Conservation (phyloP, 1,140 invertebrate genomes). For the Diachasma alloeum region DNA sequence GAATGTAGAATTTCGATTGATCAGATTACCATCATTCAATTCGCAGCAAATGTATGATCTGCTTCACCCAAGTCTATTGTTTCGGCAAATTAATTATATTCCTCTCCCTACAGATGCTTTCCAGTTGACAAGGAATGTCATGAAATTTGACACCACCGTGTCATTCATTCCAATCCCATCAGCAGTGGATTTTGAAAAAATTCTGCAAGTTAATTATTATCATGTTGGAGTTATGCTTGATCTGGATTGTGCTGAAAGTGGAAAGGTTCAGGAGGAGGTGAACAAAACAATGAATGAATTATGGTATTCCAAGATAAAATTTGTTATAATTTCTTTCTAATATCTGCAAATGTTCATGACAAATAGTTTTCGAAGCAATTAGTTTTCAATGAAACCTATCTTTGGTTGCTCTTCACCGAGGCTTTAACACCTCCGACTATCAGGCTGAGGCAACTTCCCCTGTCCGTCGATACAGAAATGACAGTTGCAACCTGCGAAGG, state of each 20-base stretch:
- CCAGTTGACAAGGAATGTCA: conserved; percentile 13
- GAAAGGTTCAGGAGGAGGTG: conserved; percentile 20
- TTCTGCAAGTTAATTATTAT: conserved; percentile 46
- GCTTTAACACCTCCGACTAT: conserved; percentile 22
- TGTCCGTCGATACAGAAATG: conserved; percentile 47
- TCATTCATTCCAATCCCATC: conserved; percentile 32
- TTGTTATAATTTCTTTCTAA: too few species aligned
- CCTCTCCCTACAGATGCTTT: conserved; percentile 24
- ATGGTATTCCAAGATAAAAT: too few species aligned
- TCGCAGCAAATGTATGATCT: too few species aligned
- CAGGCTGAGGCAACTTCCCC: conserved; percentile 36
- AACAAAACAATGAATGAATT: background rate
- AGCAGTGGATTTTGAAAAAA: conserved; percentile 28
- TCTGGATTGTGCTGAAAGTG: conserved; percentile 42
- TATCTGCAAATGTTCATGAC: background rate
- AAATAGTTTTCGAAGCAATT: conserved; percentile 31
- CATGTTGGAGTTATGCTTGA: conserved; percentile 46
- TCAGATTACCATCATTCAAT: background rate
- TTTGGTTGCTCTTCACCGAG: conserved; percentile 42
- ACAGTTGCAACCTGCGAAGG: conserved; percentile 34
- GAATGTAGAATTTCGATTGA: too few species aligned
- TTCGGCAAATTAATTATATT: background rate
- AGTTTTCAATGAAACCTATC: conserved; percentile 48
- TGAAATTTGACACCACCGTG: conserved; percentile 10
- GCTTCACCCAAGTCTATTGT: background rate